phyloP scores from a whole-genome alignment of 2,888 invertebrate genomes.

The Lepidonotus clava region DNA sequence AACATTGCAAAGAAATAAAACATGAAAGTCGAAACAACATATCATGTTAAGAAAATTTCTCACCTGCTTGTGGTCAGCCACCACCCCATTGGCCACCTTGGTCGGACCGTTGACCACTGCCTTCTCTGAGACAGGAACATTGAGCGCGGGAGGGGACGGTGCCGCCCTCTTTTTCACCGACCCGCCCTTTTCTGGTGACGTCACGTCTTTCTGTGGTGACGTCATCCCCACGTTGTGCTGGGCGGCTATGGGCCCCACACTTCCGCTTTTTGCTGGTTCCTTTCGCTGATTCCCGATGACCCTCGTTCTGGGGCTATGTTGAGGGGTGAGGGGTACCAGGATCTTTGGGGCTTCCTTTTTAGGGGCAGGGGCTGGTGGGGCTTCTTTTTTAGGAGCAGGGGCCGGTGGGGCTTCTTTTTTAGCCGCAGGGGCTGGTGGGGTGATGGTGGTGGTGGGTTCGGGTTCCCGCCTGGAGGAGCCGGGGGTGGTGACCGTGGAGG shows the following conservation, averaged over 20 bases:
- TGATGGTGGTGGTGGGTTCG: neutral
- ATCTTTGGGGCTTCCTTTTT: constrained; percentile 8
- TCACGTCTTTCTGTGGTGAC: neutral
- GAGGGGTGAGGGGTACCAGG: neutral
- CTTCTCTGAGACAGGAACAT: neutral
- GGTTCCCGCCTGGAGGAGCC: neutral
- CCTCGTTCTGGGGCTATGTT: neutral
- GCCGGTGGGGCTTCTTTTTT: neutral
- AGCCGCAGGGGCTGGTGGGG: neutral
- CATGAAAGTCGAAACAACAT: too few species aligned
- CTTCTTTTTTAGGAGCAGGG: neutral
- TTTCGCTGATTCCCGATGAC: neutral
- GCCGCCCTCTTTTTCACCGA: neutral
- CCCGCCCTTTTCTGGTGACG: neutral
- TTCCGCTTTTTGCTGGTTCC: neutral
- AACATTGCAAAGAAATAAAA: too few species aligned
- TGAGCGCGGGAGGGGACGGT: neutral
- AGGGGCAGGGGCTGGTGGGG: neutral
- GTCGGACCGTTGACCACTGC: neutral
- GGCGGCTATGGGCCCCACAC: neutral
- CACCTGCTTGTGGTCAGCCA: neutral
- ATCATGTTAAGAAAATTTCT: neutral
- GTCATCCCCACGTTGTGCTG: too few species aligned
- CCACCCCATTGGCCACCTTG: neutral
- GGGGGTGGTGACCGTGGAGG: neutral